Percentiles rank a stretch among this genome's conserved stretches.
These are phyloP conservation scores for Cinara cedri DNA, from an alignment of 2,888 invertebrate species.

Conservation along the genomic window DNA sequence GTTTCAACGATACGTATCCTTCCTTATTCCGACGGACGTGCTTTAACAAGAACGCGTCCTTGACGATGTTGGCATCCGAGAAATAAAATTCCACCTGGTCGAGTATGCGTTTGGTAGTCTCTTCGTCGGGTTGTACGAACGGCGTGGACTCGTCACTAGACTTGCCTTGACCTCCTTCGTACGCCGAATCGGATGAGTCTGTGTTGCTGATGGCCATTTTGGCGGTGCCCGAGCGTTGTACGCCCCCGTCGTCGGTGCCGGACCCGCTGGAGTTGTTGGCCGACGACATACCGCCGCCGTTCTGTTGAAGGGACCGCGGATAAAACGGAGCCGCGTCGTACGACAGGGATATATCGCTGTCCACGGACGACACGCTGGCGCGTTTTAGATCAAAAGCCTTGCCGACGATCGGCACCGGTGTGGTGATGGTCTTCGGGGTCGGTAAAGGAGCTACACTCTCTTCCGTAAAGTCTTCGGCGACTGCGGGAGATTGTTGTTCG, in stretches of 20 bases:
- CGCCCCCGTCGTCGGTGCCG: constrained; percentile 63
- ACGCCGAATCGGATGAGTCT: constrained; percentile 63
- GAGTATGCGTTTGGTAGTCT: constrained; percentile 78
- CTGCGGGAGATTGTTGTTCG: not conserved
- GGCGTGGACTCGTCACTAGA: constrained; percentile 64
- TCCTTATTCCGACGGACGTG: constrained; percentile 94
- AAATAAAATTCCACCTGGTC: constrained; percentile 95
- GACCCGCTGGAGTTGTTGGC: constrained; percentile 69
- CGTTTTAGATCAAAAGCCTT: constrained; percentile 68
- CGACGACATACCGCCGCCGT: constrained; percentile 62
- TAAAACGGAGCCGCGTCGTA: constrained; percentile 64
- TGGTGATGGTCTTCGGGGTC: constrained; percentile 18
- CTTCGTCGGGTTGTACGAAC: constrained; percentile 74
- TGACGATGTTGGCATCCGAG: constrained; percentile 91
- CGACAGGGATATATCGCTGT: constrained; percentile 69
- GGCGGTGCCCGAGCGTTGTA: not conserved
- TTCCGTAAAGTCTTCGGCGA: not conserved
- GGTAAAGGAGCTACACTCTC: constrained; percentile 41
- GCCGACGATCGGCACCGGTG: constrained; percentile 62
- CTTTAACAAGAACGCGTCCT: constrained; percentile 93
- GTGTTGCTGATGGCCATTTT: constrained; percentile 15
- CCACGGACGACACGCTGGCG: constrained; percentile 70
- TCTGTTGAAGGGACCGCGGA: constrained; percentile 64
- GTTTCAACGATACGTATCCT: constrained; percentile 91
- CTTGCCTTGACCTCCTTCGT: constrained; percentile 34